Percentiles rank a stretch among this genome's conserved stretches.
Conservation (phyloP, 1,140 invertebrate genomes). For the Megalopta genalis region DNA sequence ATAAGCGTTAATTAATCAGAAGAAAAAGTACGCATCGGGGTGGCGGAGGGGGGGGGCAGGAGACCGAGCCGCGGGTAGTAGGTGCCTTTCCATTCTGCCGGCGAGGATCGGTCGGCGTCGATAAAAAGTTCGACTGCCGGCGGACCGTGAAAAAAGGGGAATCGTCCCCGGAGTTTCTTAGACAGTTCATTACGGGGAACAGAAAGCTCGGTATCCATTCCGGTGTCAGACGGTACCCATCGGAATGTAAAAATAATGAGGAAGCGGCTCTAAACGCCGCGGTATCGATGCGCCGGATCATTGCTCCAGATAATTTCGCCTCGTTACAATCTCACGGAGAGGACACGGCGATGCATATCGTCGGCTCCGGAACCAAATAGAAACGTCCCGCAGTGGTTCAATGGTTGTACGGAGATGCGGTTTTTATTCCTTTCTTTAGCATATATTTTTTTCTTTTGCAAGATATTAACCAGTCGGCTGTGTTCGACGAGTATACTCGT, state of each 20-base stretch:
- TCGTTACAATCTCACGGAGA: background rate
- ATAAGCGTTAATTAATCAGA: conserved; percentile 4
- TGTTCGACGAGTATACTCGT: too few relatives aligned
- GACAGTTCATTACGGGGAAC: background rate
- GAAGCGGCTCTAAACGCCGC: background rate
- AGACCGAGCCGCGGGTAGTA: too few relatives aligned
- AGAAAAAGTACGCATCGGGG: background rate
- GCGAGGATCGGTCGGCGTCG: background rate
- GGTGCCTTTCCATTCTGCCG: background rate
- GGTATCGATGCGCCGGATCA: background rate
- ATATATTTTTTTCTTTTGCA: too few relatives aligned
- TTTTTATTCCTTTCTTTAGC: too few relatives aligned
- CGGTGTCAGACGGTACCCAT: background rate
- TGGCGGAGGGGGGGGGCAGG: background rate
- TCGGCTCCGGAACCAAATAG: too few relatives aligned
- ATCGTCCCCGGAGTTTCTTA: background rate
- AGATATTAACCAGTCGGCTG: too few relatives aligned
- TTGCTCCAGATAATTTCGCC: background rate
- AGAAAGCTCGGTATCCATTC: background rate
- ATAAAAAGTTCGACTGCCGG: background rate
- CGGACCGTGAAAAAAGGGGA: background rate
- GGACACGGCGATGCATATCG: background rate
- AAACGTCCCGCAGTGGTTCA: too few relatives aligned
- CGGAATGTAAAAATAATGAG: conserved; percentile 4
- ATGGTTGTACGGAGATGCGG: too few relatives aligned